Evolutionary conservation across 2,888 invertebrate genomes (phyloP).

Genomic region (Calameuta idolon): DNA sequence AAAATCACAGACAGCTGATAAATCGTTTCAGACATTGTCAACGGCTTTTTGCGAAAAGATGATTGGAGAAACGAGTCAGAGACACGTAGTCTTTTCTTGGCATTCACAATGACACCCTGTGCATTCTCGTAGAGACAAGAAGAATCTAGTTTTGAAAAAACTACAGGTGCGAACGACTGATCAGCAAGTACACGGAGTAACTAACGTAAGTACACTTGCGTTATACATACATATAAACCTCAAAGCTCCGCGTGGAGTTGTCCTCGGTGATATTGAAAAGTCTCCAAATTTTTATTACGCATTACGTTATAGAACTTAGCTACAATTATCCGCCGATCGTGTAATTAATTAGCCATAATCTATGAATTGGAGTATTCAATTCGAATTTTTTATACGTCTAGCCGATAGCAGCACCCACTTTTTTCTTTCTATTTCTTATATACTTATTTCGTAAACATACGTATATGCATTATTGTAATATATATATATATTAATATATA

Average conservation of each 20-base stretch:
- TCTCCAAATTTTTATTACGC: background rate
- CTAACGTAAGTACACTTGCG: background rate
- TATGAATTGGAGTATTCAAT: slow-evolving; percentile 9
- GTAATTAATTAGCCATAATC: background rate
- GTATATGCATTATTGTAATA: background rate
- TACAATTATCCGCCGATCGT: background rate
- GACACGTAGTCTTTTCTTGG: background rate
- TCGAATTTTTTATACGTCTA: background rate
- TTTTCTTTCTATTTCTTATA: background rate
- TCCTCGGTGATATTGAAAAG: background rate
- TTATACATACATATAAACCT: background rate
- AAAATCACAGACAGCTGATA: background rate
- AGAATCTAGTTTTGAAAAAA: background rate
- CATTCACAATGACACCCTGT: background rate
- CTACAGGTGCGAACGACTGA: background rate
- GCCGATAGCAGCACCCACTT: background rate
- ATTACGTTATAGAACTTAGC: background rate
- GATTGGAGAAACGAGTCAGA: background rate
- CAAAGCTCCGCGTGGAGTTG: background rate
- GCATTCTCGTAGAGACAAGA: background rate
- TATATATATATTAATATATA: background rate
- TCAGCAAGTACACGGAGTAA: background rate
- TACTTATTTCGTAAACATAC: background rate
- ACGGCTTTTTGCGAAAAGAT: background rate
- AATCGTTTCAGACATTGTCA: background rate